A percentile compares a stretch with the other conserved stretches of the same genome.
Evolutionary conservation across 1,140 invertebrate species (phyloP).

Genomic region (Trialeurodes vaporariorum): DNA sequence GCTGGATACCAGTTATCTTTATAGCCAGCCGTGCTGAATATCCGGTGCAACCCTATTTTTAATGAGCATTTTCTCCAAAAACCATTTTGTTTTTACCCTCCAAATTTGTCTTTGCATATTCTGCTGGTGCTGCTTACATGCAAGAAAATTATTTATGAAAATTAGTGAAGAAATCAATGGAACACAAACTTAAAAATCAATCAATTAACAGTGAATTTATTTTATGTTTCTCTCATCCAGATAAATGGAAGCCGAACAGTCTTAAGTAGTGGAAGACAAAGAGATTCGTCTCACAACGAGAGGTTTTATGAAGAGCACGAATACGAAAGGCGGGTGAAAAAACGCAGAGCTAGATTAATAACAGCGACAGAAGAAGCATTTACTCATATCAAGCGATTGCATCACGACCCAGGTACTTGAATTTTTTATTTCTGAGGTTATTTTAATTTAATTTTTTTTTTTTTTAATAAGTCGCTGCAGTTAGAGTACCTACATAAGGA

Average conservation of each 20-base stretch:
- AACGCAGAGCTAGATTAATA: conserved; percentile 74
- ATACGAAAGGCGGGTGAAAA: conserved; percentile 84
- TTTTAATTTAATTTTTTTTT: background rate
- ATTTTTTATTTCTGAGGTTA: conserved; percentile 5
- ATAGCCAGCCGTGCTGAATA: no score
- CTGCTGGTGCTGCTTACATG: no score
- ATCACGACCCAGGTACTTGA: conserved; percentile 35
- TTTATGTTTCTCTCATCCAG: background rate
- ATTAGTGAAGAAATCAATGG: no score
- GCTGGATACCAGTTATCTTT: no score
- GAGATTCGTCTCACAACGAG: conserved; percentile 88
- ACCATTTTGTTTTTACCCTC: no score
- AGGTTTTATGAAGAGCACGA: conserved; percentile 96
- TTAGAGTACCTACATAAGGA: no score
- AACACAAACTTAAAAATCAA: no score
- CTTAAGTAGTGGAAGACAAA: conserved; percentile 37
- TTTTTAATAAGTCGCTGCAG: background rate
- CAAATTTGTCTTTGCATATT: no score
- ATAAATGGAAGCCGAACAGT: conserved; percentile 33
- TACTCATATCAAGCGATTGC: conserved; percentile 78
- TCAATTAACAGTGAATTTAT: no score
- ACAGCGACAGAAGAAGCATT: conserved; percentile 94
- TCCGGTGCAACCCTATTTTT: no score
- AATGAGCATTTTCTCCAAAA: no score
- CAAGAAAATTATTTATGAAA: no score